These are phyloP conservation scores for Homalodisca vitripennis DNA, from an alignment of 1,140 invertebrate genomes.

Conservation along the genomic window DNA sequence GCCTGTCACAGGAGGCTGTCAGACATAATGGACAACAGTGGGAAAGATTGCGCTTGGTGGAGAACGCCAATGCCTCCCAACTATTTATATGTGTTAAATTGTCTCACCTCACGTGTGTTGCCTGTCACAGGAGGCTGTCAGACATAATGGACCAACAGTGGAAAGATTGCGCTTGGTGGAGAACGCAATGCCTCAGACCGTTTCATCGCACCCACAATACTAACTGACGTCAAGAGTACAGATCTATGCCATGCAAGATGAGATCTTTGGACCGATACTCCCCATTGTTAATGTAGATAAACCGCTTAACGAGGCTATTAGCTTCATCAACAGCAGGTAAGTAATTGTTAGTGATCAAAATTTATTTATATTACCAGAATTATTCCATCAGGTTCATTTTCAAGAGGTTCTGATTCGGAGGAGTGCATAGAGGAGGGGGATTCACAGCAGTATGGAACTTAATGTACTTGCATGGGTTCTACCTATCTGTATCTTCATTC, in stretches of 20 bases:
- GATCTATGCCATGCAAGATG: constrained; percentile 88
- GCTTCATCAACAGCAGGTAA: constrained; percentile 74
- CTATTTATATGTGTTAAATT: too few species aligned
- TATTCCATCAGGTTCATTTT: too few species aligned
- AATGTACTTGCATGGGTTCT: too few species aligned
- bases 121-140: constrained; percentile 60
- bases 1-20: too few species aligned
- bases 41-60: not conserved
- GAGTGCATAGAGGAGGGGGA: too few species aligned
- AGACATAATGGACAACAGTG: too few species aligned
- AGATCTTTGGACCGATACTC: constrained; percentile 94
- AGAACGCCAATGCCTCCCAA: too few species aligned
- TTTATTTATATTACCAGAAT: too few species aligned
- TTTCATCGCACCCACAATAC: constrained; percentile 82
- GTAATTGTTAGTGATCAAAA: too few species aligned
- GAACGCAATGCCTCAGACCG: constrained; percentile 67
- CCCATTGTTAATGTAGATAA: constrained; percentile 82
- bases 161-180: constrained; percentile 76
- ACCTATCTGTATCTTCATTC: too few species aligned
- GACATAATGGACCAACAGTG: constrained; percentile 59
- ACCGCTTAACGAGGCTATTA: constrained; percentile 84
- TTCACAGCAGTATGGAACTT: too few species aligned
- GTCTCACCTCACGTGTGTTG: constrained; percentile 27
- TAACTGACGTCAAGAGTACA: constrained; percentile 66
- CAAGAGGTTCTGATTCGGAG: too few species aligned